Evolutionary conservation across 1,140 invertebrate genomes (phyloP), one percentile per base, ranked within the genome.

Genomic region (Lasioglossum baleicum): DNA sequence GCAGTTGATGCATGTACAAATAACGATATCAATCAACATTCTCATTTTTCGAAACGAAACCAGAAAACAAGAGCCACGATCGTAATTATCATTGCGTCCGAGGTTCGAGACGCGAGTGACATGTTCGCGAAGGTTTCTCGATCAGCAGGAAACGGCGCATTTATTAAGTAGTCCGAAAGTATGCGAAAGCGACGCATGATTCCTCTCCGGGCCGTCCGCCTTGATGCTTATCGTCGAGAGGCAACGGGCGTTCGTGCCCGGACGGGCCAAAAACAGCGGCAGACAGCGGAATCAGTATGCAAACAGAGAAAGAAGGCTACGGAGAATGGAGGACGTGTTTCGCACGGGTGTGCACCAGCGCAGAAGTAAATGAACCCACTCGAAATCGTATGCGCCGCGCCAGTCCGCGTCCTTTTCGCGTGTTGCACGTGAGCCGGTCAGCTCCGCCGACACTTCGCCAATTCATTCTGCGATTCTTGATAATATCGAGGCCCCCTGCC

Each of bases 341-440:
- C 88, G 82, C 85, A 82, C 31, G 72, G 81, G 78, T 88, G 69
- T 75, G 82, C 78, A 76, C 81, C 83, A 80, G 68, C 58, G 80
- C 81, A 77, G 83, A 87, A 87, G 82, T 89, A 84, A 90, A 87
- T 22, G 31, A 88, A 84, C 84, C 82, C 75, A 82, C 72, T 83
- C 86, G 86, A 86, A 88, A 88, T 90, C 85, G 83, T 88, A 85
- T 88, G 83, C 85, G 87, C 74, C 70, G 70, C 44, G 83, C 83
- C 88, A 74, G 83, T 86, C 79, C 81, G 80, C 86, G 84, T 89
- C 81, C 88, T 89, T 89, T 86, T 89, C 81, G 81, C 83, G 75
- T 80, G 74, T 65, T 71, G 84, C 81, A 87, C 83, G 85, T 89
- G 88, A 88, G 80, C 75, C 77, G 84, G 81, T 78, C 76, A 68